Evolutionary conservation across 2,797 vertebrate species (phyloP).

Genomic region (Gila robusta): DNA sequence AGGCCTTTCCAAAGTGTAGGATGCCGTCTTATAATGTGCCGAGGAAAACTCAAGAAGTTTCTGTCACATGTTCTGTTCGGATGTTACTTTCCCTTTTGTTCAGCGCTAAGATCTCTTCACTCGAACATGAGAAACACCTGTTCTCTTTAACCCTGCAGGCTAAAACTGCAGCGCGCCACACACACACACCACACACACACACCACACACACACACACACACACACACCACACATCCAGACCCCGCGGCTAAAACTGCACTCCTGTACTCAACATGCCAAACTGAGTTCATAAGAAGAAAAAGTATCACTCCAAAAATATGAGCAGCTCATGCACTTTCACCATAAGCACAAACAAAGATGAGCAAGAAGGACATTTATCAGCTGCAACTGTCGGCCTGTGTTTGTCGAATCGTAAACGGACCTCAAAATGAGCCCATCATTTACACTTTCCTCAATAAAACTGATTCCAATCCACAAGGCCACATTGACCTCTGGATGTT

Average conservation of each 20-base stretch:
- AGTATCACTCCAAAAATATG: background rate
- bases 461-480: background rate
- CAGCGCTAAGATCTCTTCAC: slow-evolving; percentile 74
- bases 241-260: slow-evolving; percentile 31
- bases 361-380: slow-evolving; percentile 9
- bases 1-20: background rate
- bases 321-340: slow-evolving; percentile 16
- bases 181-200: too few relatives aligned
- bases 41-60: background rate
- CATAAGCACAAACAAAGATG: slow-evolving; percentile 44
- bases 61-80: slow-evolving; percentile 9
- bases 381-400: background rate
- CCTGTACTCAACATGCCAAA: slow-evolving; percentile 10
- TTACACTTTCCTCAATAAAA: background rate
- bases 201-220: background rate
- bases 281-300: slow-evolving; percentile 19
- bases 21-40: background rate
- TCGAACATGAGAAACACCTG: slow-evolving; percentile 67
- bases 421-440: background rate
- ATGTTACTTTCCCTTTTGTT: slow-evolving; percentile 75
- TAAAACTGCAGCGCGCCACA: slow-evolving; percentile 30
- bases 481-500: background rate
- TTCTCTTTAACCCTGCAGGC: slow-evolving; percentile 55
- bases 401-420: background rate
- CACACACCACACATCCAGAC: background rate